Evolutionary conservation across 2,888 invertebrate species (phyloP).

Genomic region (Anorthoa munda): DNA sequence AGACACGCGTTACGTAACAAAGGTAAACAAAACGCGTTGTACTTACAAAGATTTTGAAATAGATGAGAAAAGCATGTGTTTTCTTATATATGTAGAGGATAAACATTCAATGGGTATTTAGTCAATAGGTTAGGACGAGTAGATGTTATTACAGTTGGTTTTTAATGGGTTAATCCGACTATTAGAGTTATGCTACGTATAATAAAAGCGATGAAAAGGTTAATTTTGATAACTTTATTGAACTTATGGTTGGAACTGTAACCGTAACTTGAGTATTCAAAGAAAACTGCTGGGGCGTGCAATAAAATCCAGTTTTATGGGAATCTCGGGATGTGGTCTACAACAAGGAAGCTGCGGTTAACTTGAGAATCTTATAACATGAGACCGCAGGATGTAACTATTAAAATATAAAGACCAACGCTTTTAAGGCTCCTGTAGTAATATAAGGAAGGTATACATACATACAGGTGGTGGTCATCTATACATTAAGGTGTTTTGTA

Average conservation of each 20-base stretch:
- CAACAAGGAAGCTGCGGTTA: constrained; percentile 43
- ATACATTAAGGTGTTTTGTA: neutral
- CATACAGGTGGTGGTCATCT: too few species aligned
- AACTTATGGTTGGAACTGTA: neutral
- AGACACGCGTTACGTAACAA: constrained; percentile 58
- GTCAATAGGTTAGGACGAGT: constrained; percentile 20
- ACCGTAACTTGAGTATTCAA: neutral
- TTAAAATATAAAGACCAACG: neutral
- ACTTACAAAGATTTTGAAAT: constrained; percentile 41
- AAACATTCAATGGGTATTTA: constrained; percentile 30
- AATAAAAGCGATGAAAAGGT: constrained; percentile 13
- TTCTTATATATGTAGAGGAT: constrained; percentile 34
- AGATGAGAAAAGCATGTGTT: constrained; percentile 40
- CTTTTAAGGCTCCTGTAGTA: neutral
- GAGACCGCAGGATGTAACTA: constrained; percentile 1
- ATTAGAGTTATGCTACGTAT: constrained; percentile 1
- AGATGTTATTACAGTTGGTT: constrained; percentile 37
- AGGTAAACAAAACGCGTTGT: constrained; percentile 63
- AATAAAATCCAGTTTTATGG: constrained; percentile 28
- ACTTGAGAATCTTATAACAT: neutral
- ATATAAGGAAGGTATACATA: too few species aligned
- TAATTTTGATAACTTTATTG: neutral
- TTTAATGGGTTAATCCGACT: constrained; percentile 25
- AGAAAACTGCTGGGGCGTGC: neutral
- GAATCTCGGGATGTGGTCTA: constrained; percentile 7